A percentile compares a stretch with the other conserved stretches of the same genome.
Evolutionary conservation across 2,888 invertebrate species (phyloP).

Genomic region (Chalcosyrphus nemorum): DNA sequence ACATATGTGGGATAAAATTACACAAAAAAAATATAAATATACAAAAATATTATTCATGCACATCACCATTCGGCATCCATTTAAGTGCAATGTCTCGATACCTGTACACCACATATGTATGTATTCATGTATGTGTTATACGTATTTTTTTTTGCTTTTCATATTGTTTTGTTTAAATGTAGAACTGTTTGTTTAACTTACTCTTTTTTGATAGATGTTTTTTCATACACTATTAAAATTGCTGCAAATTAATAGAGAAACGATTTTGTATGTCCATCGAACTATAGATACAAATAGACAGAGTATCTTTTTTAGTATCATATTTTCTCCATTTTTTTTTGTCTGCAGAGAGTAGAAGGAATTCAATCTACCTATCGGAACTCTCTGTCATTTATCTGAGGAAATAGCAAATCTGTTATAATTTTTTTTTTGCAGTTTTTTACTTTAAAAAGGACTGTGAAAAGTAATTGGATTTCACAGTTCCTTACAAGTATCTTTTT

Average conservation of each 20-base stretch:
- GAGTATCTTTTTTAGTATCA: not conserved
- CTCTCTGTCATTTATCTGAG: constrained; percentile 8
- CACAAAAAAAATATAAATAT: not conserved
- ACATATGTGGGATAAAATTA: constrained; percentile 20
- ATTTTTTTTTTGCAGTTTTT: not conserved
- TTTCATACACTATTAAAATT: constrained; percentile 17
- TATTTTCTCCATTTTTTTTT: constrained; percentile 1
- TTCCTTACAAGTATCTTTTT: constrained; percentile 3
- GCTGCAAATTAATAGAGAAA: not conserved
- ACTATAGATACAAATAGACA: not conserved
- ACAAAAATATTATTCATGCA: not conserved
- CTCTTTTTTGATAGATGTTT: constrained; percentile 15
- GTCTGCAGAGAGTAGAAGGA: not conserved
- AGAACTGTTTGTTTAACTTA: constrained; percentile 35
- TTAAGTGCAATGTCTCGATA: constrained; percentile 18
- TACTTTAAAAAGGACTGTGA: constrained; percentile 2
- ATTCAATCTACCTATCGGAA: constrained; percentile 38
- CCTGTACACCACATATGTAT: constrained; percentile 21
- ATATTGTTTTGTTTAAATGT: constrained; percentile 19
- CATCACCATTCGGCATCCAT: constrained; percentile 28
- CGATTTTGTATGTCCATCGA: not conserved
- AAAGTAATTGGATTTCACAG: constrained; percentile 9
- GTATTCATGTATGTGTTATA: constrained; percentile 34
- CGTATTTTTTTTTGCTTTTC: constrained; percentile 6
- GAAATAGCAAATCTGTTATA: constrained; percentile 33